Conservation (phyloP, 2,113 vertebrate species). For the Benitochromis conjunctus region DNA sequence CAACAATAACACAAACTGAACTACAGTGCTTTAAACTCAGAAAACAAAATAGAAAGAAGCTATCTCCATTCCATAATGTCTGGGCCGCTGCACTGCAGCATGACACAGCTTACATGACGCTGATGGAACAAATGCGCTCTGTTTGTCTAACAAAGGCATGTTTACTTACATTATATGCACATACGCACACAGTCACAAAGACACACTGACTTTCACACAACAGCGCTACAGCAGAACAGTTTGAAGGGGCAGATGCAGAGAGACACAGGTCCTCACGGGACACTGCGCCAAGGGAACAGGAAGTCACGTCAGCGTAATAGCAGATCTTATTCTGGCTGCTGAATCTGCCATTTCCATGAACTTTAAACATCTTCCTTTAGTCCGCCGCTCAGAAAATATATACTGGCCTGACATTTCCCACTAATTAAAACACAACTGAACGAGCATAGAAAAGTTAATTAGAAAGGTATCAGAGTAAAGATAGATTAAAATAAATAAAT, state of each 20-base stretch:
- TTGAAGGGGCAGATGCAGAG: not conserved
- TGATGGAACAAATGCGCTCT: conserved; percentile 13
- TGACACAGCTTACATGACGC: not conserved
- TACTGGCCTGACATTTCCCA: not conserved
- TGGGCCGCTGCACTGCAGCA: not conserved
- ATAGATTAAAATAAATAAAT: no score
- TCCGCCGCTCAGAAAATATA: not conserved
- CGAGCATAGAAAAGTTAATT: not conserved
- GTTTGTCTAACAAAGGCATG: conserved; percentile 1
- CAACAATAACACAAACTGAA: not conserved
- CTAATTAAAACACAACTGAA: not conserved
- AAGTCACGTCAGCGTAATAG: not conserved
- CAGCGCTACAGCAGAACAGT: not conserved
- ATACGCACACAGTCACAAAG: not conserved
- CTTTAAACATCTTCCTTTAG: not conserved
- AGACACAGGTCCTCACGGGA: not conserved
- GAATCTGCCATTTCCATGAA: not conserved
- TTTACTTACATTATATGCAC: not conserved
- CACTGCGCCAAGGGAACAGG: not conserved
- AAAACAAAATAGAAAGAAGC: no score
- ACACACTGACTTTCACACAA: not conserved
- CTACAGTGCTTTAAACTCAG: not conserved
- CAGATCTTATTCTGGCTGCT: not conserved
- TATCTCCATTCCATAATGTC: not conserved
- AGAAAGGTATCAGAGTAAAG: not conserved